Evolutionary conservation across 2,113 vertebrate species (phyloP), one percentile per base, ranked within the genome.

Genomic region (Mastomys natalensis): DNA sequence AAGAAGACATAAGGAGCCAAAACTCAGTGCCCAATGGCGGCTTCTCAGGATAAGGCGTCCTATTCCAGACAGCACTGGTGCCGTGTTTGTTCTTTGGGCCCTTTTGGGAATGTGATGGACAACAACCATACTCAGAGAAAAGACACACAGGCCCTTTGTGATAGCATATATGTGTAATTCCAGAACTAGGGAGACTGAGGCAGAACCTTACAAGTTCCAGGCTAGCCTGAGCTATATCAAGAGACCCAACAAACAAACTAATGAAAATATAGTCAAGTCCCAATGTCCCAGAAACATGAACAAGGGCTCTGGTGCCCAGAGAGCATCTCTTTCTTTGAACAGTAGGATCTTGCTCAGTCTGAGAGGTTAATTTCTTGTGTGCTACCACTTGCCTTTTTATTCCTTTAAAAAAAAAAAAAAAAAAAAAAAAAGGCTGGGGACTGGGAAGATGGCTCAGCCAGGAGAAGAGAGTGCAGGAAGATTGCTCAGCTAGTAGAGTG

Each of bases 41-140:
- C 26, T 26, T 31, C 78, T 34, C n/a, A 10, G 3, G 6, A 6
- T 7, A 9, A 7, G 26, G 4, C 24, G 37, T 17, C 22, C n/a
- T 15, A 9, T 58, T 2, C 6, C 21, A 12, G 13, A 7, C 16
- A 9, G 19, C 19, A 16, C 0, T 4, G 40, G 0, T 58, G 11
- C 3, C 29, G 26, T 19, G 48, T 6, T 48, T 31, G 34, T 26
- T 40, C 81, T 62, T 37, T 7, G n/a, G 37, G 45, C 22, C 22
- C 22, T 84, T 70, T 74, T 37, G 40, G 93, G 78, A 80, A 58
- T 55, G 17, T 37, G 34, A 76, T 5, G n/a, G 78, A 22, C 51
- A 8, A 3, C 26, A 53, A 60, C 29, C 24, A 80, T 24, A 31
- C 29, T 55, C 51, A 74, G 64, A 94, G 24, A 53, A 85, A 68